Percentiles rank a stretch among this genome's conserved stretches.
Conservation (phyloP, 2,888 invertebrate species). For the Agonopterix alstromeriana region DNA sequence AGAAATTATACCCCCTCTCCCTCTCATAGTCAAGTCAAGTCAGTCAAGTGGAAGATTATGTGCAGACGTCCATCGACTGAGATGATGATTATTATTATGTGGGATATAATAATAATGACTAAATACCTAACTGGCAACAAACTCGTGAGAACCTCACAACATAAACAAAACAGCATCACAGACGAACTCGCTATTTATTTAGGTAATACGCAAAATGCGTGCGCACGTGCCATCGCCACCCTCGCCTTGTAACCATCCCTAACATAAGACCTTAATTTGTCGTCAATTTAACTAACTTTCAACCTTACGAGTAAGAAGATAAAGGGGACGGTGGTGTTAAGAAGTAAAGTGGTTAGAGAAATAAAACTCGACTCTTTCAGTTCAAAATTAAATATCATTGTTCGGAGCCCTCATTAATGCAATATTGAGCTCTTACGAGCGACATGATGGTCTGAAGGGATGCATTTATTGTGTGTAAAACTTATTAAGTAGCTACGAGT, state of each 20-base stretch:
- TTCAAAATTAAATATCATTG: constrained; percentile 72
- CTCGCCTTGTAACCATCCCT: constrained; percentile 36
- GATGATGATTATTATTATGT: too few species aligned
- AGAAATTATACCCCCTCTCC: too few species aligned
- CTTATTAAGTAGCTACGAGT: constrained; percentile 48
- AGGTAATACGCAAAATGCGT: constrained; percentile 69
- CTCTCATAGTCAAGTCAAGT: too few species aligned
- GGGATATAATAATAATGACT: too few species aligned
- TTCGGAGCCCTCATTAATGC: constrained; percentile 65
- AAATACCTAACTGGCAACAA: constrained; percentile 21
- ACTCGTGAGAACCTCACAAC: constrained; percentile 56
- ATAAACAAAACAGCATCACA: constrained; percentile 32
- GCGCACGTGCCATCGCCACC: constrained; percentile 63
- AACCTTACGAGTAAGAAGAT: constrained; percentile 18
- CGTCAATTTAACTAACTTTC: constrained; percentile 11
- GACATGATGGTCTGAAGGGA: constrained; percentile 36
- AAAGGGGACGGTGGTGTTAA: constrained; percentile 9
- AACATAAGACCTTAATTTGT: constrained; percentile 21
- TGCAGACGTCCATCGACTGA: too few species aligned
- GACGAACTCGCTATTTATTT: constrained; percentile 56
- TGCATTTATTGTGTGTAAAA: constrained; percentile 64
- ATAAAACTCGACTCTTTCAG: constrained; percentile 52
- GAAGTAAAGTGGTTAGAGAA: constrained; percentile 19
- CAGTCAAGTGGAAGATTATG: too few species aligned
- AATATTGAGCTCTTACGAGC: constrained; percentile 57